These are phyloP conservation scores for Ochotona curzoniae DNA, from an alignment of 2,113 vertebrate species.

Conservation along the genomic window DNA sequence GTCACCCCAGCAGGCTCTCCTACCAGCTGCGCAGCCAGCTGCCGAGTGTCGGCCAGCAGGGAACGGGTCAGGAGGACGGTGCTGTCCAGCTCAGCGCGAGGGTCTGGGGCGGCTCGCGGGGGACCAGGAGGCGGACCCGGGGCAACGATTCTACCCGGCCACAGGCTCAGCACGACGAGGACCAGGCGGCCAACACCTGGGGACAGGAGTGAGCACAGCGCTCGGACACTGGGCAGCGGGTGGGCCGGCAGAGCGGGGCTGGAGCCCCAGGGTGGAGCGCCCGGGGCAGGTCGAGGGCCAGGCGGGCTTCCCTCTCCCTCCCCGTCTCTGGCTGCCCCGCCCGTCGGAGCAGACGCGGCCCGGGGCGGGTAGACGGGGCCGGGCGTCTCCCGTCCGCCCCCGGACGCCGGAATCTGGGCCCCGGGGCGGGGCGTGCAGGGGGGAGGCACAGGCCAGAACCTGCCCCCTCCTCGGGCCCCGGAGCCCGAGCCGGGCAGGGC, in stretches of 20 bases:
- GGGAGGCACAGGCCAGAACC: conserved; percentile 80
- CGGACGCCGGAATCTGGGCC: conserved; percentile 82
- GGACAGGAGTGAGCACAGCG: background rate
- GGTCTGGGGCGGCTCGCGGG: conserved; percentile 83
- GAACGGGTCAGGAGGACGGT: conserved; percentile 93
- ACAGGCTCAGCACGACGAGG: conserved; percentile 74
- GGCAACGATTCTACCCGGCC: conserved; percentile 53
- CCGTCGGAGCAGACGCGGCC: conserved; percentile 80
- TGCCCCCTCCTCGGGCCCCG: conserved; percentile 75
- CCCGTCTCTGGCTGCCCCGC: conserved; percentile 67
- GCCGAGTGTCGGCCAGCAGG: conserved; percentile 91
- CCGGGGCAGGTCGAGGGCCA: conserved; percentile 24
- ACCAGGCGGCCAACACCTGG: conserved; percentile 66
- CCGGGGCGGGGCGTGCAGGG: conserved; percentile 77
- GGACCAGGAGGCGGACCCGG: conserved; percentile 59
- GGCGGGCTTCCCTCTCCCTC: conserved; percentile 61
- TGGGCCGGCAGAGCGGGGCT: background rate
- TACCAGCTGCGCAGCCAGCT: conserved; percentile 93
- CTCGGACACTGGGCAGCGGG: background rate
- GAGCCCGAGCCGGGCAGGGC: conserved; percentile 55
- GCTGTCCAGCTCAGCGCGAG: conserved; percentile 92
- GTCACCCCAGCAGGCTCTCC: conserved; percentile 87
- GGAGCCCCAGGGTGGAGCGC: conserved; percentile 36
- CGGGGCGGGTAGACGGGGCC: conserved; percentile 79
- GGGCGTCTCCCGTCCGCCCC: conserved; percentile 81